phyloP scores from a whole-genome alignment of 2,113 vertebrate genomes.

The Circaetus cinerascens region DNA sequence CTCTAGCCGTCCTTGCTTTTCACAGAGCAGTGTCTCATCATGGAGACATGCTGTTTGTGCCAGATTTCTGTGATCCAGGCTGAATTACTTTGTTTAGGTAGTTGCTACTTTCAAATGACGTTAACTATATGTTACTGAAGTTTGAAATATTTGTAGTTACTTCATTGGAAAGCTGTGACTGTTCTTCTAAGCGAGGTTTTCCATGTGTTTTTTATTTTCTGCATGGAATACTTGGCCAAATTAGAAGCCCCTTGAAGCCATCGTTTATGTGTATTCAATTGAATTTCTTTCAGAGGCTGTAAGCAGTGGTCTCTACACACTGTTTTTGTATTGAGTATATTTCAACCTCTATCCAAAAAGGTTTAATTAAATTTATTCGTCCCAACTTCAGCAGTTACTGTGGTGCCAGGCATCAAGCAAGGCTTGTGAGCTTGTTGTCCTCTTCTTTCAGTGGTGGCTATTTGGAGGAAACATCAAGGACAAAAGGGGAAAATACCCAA shows the following conservation, averaged over 20 bases:
- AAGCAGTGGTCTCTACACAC: not conserved
- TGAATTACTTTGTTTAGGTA: not conserved
- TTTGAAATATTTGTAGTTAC: not conserved
- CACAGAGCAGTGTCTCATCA: not conserved
- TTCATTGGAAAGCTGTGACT: not conserved
- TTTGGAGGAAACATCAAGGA: not conserved
- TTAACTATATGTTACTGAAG: not conserved
- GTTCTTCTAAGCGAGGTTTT: not conserved
- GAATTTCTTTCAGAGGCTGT: not conserved
- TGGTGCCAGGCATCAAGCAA: not conserved
- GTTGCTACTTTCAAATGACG: not conserved
- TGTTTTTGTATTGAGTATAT: not conserved
- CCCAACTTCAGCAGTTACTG: not conserved
- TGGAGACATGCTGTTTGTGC: not conserved
- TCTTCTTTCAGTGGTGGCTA: not conserved
- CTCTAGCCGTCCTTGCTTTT: not conserved
- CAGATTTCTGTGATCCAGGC: not conserved
- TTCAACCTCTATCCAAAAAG: not conserved
- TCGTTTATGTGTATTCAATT: not conserved
- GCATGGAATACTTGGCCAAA: not conserved
- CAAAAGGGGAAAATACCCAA: not conserved
- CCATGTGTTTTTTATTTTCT: not conserved
- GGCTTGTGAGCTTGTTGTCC: not conserved
- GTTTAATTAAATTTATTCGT: not conserved
- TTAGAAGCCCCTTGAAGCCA: not conserved